Evolutionary conservation across 2,113 vertebrate genomes (phyloP).

Genomic region (Trachemys scripta): DNA sequence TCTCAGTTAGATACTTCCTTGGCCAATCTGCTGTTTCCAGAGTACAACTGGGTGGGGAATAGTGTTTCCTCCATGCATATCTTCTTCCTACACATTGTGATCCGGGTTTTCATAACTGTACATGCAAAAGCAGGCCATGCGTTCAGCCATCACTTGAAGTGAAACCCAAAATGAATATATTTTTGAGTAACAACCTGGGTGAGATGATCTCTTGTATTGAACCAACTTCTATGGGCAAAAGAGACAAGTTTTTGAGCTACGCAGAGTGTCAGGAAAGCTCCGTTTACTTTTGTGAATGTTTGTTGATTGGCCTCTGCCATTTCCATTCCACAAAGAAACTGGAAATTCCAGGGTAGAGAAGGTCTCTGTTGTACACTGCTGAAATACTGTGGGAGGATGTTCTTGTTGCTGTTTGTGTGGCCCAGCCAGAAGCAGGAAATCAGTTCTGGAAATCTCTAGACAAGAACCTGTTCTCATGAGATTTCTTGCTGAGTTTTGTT

Average conservation of each 20-base stretch:
- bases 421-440: not conserved
- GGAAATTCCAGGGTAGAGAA: not conserved
- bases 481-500: not conserved
- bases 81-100: not conserved
- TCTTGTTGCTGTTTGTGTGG: fast-evolving
- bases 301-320: fast-evolving
- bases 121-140: not conserved
- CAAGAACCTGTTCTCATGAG: not conserved
- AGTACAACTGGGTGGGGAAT: not conserved
- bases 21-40: not conserved
- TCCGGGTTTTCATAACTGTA: not conserved
- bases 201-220: not conserved
- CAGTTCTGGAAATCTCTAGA: fast-evolving
- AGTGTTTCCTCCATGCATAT: fast-evolving
- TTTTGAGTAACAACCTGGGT: not conserved
- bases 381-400: not conserved
- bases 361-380: not conserved
- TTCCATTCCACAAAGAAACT: not conserved
- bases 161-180: not conserved
- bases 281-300: not conserved
- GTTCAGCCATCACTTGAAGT: not conserved
- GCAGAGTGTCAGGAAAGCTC: not conserved
- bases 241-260: not conserved
- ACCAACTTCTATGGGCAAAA: not conserved
- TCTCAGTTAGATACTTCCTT: not conserved